Evolutionary conservation across 2,888 invertebrate species (phyloP).

Genomic region (Cotesia congregata): DNA sequence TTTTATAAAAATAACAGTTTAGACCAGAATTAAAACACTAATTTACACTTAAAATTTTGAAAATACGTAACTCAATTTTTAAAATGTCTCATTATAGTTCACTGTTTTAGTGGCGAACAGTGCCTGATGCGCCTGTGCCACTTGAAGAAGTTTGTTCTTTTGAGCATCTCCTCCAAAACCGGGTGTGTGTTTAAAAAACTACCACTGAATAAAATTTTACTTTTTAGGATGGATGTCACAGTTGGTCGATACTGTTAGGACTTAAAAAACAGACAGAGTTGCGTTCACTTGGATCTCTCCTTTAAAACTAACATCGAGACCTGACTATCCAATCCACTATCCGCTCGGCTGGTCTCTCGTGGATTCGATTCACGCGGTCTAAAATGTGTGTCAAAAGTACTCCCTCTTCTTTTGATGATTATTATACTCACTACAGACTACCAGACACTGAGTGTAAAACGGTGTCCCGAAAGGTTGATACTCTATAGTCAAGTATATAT

Average conservation of each 20-base stretch:
- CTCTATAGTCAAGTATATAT: not conserved
- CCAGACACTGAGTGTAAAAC: slow-evolving; percentile 34
- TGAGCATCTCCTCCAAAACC: slow-evolving; percentile 46
- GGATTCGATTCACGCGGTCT: slow-evolving; percentile 64
- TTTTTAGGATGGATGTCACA: not conserved
- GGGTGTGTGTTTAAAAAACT: not conserved
- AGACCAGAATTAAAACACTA: not conserved
- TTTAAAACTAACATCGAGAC: slow-evolving; percentile 64
- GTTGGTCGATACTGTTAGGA: slow-evolving; percentile 20
- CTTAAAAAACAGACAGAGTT: slow-evolving; percentile 49
- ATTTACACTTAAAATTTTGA: not conserved
- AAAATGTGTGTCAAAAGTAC: slow-evolving; percentile 69
- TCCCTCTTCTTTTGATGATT: slow-evolving; percentile 62
- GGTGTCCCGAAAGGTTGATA: not conserved
- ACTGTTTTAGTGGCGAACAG: not conserved
- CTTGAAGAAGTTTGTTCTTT: slow-evolving; percentile 45
- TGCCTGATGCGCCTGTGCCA: slow-evolving; percentile 46
- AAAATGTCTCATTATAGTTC: slow-evolving; percentile 14
- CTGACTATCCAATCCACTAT: not conserved
- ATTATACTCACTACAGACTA: not conserved
- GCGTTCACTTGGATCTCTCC: slow-evolving; percentile 64
- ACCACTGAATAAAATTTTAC: not conserved
- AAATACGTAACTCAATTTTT: slow-evolving; percentile 7
- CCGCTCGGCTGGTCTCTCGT: slow-evolving; percentile 48
- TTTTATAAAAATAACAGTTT: not conserved